A percentile compares a stretch with the other conserved stretches of the same genome.
phyloP scores from a whole-genome alignment of 2,888 invertebrate genomes.

The Mantis religiosa region DNA sequence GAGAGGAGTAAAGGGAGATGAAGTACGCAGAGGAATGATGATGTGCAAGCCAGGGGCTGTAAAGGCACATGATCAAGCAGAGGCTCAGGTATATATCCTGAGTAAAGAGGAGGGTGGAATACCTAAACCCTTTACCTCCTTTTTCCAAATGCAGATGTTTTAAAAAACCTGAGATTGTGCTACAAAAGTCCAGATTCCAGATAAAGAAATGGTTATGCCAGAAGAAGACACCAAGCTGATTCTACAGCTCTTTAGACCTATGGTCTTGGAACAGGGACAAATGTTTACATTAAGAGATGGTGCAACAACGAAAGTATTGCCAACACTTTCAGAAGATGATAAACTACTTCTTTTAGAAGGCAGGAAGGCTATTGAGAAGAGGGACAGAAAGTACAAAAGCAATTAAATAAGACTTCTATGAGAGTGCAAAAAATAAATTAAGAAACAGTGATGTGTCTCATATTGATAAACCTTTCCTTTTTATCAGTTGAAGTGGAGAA shows the following conservation, averaged over 20 bases:
- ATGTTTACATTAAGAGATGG: conserved; percentile 90
- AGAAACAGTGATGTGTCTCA: background rate
- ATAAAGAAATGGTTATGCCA: conserved; percentile 96
- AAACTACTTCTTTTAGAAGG: conserved; percentile 66
- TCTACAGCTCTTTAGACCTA: conserved; percentile 74
- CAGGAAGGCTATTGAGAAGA: conserved; percentile 65
- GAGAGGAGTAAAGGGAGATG: conserved; percentile 84
- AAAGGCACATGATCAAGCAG: conserved; percentile 72
- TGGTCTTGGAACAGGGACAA: conserved; percentile 90
- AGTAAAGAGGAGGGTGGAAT: conserved; percentile 92
- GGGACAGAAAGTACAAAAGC: background rate
- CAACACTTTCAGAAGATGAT: conserved; percentile 64
- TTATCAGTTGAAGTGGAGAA: background rate
- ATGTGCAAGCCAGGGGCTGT: conserved; percentile 71
- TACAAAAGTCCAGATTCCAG: conserved; percentile 68
- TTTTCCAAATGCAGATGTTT: conserved; percentile 82
- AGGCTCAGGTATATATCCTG: conserved; percentile 84
- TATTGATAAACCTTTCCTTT: background rate
- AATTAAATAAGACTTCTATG: background rate
- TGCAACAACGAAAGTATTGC: conserved; percentile 64
- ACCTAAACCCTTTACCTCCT: conserved; percentile 76
- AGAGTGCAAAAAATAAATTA: background rate
- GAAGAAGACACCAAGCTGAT: conserved; percentile 84
- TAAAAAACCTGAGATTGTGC: conserved; percentile 94
- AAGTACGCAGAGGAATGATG: conserved; percentile 72